Base-by-base conservation (phyloP, 92 coral and sea anemone species). In the Porites lobata region DNA sequence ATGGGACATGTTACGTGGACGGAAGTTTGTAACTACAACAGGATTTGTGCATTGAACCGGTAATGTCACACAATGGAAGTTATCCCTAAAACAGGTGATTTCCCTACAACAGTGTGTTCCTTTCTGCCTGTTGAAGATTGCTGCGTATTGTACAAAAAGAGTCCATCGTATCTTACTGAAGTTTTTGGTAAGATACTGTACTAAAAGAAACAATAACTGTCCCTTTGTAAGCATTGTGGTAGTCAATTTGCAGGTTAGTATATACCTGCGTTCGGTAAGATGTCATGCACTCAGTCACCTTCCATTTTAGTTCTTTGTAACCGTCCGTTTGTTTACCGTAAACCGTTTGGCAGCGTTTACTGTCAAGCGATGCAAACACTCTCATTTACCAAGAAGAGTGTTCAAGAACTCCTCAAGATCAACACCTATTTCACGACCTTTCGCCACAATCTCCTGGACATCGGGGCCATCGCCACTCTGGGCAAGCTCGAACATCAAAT, bases 401-500 rank as follows among this genome's bases (percentile, higher is more conserved):
- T 85, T 89, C 70, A 92, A 85, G 81, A 88, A 96, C 6, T 96
- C 98, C 21, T 92, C 94, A 10, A 98, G 71, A 65, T 94, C 92
- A 69, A 98, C 80, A 57, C 96, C 98, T 62, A 89, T 73, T 51
- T 92, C 84, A 66, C 89, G 85, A 64, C 96, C 83, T 57, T 69
- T 84, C 24, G 83, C 70, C 82, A 92, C 86, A 74, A 96, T 96
- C 63, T 85, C 92, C 70, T 78, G 74, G 69, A 96, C 86, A 14
- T 93, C 88, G 17, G 91, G 38, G 50, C 83, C 85, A 83, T 82
- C 79, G 57, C 92, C 96, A 63, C 89, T 74, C 63, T 87, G 95
- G 67, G 95, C 93, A 50, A 98, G 87, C 88, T 94, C 98, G 62
- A 98, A 98, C 98, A 98, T 95, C 67, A 94, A 91, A 89, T 91